Conservation (phyloP, 2,797 vertebrate genomes). For the Emys orbicularis region DNA sequence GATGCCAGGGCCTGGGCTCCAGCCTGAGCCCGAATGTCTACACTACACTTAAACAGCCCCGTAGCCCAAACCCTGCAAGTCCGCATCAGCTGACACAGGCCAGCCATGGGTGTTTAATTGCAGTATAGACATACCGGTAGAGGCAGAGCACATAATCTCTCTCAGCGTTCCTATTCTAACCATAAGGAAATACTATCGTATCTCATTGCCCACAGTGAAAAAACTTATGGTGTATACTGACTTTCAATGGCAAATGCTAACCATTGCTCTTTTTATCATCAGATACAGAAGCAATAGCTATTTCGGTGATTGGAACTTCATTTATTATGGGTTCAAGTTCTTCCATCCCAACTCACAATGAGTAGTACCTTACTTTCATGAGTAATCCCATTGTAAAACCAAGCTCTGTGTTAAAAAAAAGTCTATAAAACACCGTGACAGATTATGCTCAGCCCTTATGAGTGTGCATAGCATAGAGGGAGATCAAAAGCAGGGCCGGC, state of each 20-base stretch:
- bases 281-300: not conserved
- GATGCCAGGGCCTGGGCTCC: too few species aligned
- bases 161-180: not conserved
- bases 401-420: not conserved
- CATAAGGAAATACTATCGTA: not conserved
- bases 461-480: not conserved
- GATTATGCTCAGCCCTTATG: not conserved
- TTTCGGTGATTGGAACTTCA: not conserved
- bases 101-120: too few species aligned
- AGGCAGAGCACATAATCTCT: too few species aligned
- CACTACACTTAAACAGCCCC: too few species aligned
- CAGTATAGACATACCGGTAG: too few species aligned
- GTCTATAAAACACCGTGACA: fast-evolving
- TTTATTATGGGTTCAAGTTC: not conserved
- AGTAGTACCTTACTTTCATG: not conserved
- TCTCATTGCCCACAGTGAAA: not conserved
- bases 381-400: not conserved
- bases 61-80: too few species aligned
- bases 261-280: not conserved
- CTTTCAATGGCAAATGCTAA: not conserved
- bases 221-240: not conserved
- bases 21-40: too few species aligned
- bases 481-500: not conserved
- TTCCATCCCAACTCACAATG: not conserved
- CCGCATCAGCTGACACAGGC: too few species aligned